These are phyloP conservation scores for Trissolcus brochymenae DNA, from an alignment of 2,888 invertebrate species.

Conservation along the genomic window DNA sequence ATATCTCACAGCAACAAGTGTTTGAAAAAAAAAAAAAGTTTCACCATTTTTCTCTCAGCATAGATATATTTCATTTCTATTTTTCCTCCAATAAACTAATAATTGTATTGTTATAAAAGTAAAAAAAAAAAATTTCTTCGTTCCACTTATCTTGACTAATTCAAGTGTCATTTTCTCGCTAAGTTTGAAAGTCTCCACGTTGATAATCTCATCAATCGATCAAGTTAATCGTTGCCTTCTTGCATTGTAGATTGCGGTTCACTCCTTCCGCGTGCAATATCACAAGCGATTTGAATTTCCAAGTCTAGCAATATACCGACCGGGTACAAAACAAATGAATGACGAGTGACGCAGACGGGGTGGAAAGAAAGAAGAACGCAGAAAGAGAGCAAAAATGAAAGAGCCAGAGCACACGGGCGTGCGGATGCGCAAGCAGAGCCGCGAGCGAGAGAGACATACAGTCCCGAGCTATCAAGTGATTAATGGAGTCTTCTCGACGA, in stretches of 20 bases:
- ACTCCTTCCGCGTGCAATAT: constrained; percentile 18
- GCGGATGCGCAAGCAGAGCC: constrained; percentile 45
- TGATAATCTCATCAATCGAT: constrained; percentile 28
- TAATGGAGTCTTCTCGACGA: constrained; percentile 74
- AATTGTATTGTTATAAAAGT: too few species aligned
- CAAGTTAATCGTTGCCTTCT: constrained; percentile 40
- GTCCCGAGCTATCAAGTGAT: constrained; percentile 64
- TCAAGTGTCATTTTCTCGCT: background rate
- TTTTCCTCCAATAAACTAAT: too few species aligned
- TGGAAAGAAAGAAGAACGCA: constrained; percentile 41
- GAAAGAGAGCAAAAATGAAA: constrained; percentile 50
- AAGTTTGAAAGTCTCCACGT: background rate
- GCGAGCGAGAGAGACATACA: constrained; percentile 59
- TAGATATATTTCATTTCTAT: background rate
- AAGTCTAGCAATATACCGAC: constrained; percentile 68
- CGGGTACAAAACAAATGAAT: constrained; percentile 73
- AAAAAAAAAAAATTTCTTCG: too few species aligned
- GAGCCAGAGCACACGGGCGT: constrained; percentile 40
- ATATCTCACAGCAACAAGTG: constrained; percentile 20
- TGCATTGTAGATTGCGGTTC: constrained; percentile 24
- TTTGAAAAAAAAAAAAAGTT: constrained; percentile 9
- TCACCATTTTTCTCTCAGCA: background rate
- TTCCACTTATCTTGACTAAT: too few species aligned
- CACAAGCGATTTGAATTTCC: constrained; percentile 59
- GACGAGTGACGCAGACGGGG: constrained; percentile 58